These are phyloP conservation scores for Steatornis caripensis DNA, from an alignment of 2,113 vertebrate genomes.

Conservation along the genomic window DNA sequence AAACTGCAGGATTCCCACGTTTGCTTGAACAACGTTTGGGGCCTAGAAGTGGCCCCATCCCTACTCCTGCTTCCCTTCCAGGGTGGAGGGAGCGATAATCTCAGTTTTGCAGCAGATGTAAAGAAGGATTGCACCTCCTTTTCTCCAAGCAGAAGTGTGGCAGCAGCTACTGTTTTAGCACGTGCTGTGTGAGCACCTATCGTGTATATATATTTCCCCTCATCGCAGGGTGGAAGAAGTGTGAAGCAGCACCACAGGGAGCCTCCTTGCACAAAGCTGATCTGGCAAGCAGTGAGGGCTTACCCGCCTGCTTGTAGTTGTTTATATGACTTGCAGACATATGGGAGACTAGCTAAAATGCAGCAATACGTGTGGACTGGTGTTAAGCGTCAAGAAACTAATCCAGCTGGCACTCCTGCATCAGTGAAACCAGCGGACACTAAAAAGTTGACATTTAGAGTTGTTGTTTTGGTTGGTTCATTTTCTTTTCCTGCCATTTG, in stretches of 20 bases:
- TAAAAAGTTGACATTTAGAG: not conserved
- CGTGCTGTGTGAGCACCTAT: not conserved
- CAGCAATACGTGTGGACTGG: not conserved
- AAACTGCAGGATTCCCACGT: not conserved
- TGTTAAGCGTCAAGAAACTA: not conserved
- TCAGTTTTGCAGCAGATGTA: not conserved
- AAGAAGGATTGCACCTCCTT: not conserved
- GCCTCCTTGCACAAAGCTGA: not conserved
- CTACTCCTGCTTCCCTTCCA: not conserved
- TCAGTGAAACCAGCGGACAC: constrained; percentile 15
- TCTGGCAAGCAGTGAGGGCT: not conserved
- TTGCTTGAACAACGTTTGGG: not conserved
- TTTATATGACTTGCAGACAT: not conserved
- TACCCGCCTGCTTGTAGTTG: not conserved
- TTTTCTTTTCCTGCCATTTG: constrained; percentile 39
- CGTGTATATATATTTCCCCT: accelerated
- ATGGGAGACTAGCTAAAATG: not conserved
- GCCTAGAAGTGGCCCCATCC: not conserved
- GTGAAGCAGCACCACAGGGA: not conserved
- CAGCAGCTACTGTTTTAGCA: not conserved
- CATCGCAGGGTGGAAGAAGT: not conserved
- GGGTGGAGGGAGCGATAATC: not conserved
- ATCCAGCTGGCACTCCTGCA: not conserved
- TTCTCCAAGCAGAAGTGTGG: not conserved
- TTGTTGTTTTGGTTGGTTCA: not conserved